Conservation (phyloP, 2,888 invertebrate genomes). For the Acleris sparsana region DNA sequence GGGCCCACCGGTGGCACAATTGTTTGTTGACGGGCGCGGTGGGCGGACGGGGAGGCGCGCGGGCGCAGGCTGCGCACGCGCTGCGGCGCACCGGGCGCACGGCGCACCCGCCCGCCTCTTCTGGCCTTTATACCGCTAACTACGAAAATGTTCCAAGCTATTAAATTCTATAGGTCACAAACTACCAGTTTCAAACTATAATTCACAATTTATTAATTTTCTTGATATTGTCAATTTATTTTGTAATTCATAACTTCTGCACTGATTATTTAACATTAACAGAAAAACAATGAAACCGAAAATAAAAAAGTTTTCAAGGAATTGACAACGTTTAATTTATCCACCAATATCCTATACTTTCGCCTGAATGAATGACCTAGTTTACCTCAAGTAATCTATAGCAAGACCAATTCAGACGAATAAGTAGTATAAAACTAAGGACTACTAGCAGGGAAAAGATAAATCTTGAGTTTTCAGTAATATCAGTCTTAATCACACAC, state of each 20-base stretch:
- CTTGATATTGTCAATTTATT: slow-evolving; percentile 60
- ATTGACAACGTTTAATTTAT: slow-evolving; percentile 33
- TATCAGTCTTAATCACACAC: too few relatives aligned
- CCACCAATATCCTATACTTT: slow-evolving; percentile 1
- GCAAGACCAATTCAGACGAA: too few relatives aligned
- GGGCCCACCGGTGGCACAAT: slow-evolving; percentile 45
- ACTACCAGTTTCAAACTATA: slow-evolving; percentile 50
- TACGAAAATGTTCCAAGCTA: slow-evolving; percentile 24
- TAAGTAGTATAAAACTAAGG: too few relatives aligned
- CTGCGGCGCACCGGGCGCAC: not conserved
- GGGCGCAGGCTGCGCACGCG: not conserved
- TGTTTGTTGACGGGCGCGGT: slow-evolving; percentile 43
- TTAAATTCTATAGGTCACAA: slow-evolving; percentile 55
- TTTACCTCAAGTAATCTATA: too few relatives aligned
- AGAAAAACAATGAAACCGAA: slow-evolving; percentile 64
- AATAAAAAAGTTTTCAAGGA: slow-evolving; percentile 63
- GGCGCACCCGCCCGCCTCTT: not conserved
- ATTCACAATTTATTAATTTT: slow-evolving; percentile 54
- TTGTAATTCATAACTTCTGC: slow-evolving; percentile 68
- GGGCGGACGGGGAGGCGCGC: not conserved
- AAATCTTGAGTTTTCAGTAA: too few relatives aligned
- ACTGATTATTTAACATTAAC: slow-evolving; percentile 75
- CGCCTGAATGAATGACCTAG: not conserved
- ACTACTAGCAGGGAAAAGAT: too few relatives aligned
- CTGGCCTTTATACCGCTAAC: slow-evolving; percentile 1